Evolutionary conservation across 2,797 vertebrate species (phyloP), one percentile per base, ranked within the genome.

Genomic region (Acomys russatus): DNA sequence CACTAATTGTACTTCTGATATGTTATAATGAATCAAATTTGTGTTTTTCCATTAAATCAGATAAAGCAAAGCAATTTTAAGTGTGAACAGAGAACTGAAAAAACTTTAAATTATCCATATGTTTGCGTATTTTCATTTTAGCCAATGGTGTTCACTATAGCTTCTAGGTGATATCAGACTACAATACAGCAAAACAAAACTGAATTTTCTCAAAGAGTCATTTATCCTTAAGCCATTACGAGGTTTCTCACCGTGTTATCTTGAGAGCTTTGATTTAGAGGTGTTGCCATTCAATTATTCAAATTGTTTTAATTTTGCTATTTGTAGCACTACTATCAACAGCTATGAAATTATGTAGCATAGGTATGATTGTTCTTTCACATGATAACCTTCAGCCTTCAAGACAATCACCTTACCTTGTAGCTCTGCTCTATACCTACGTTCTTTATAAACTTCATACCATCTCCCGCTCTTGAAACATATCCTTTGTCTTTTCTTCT

Each of bases 1-100:
- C 38, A 91, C 2, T 71, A 74, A 88, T 92, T 91, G 1, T 89
- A 33, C 77, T 83, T 96, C 94, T 91, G 76, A 91, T 92, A 86
- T 71, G 22, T 38, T 90, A 22, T 2, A 64, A 70, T 90, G 95
- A 94, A 93, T 84, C 61, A 94, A 78, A 82, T n/a, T 83, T 94
- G 17, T 94, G 35, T 78, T 96, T 95, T 95, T 91, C 54, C 54
- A 90, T 61, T 64, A 85, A 90, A 56, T 28, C 28, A 73, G 44
- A 23, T 35, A 78, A 82, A 94, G 66, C 25, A 79, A 71, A 22
- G 11, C 94, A 83, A 64, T 76, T 83, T 66, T 56, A 63, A 74
- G 9, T 23, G 20, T 70, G 23, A 85, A 56, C 4, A 56, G 38
- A 91, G 64, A 91, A 94, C 25, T 25, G 3, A 54, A 49, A 76